Base-by-base conservation (phyloP, 2,113 vertebrate genomes). In the Lontra canadensis region DNA sequence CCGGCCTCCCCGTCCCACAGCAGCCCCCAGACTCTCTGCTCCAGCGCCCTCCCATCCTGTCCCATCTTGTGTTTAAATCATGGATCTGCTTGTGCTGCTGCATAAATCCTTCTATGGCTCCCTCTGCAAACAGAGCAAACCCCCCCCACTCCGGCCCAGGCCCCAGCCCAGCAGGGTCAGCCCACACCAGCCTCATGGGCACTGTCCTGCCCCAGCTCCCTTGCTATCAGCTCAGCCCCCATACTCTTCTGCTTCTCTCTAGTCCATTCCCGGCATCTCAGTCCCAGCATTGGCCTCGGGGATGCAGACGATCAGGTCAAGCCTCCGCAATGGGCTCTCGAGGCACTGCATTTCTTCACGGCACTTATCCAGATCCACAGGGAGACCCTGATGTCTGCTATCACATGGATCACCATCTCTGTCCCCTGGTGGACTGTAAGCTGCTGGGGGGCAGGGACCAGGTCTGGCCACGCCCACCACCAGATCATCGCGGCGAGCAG, bases 401-500 rank as follows among this genome's bases (percentile, higher is more conserved):
- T 65, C 63, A 34, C 63, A 1, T 15, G 63, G 14, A 34, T 65
- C 29, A 34, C 63, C 15, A 6, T 11, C 71, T 59, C 61, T 67
- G 13, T 74, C 34, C 21, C 63, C 63, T 7, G 20, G 14, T 18
- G 42, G 29, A 55, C n/a, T 57, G 20, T 26, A 61, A 42, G 52
- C 6, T 14, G 25, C 52, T 12, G 34, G 61, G 39, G 12, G 25
- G 0, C 34, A 29, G 67, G 17, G 55, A 42, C 29, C 31, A 23
- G 39, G 47, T 6, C 47, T 81, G 76, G 52, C 44, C 82, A 42
- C 0, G 10, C 29, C 23, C 39, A 36, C 52, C 49, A 47, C n/a
- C 71, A 55, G 18, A 8, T 6, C 63, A 73, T 9, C 26, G 2
- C 7, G 0, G 5, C 0, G 29, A 31, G 39, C 18, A 23, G 39